Evolutionary conservation across 1,140 invertebrate genomes (phyloP).

Genomic region (Vollenhovia emeryi): DNA sequence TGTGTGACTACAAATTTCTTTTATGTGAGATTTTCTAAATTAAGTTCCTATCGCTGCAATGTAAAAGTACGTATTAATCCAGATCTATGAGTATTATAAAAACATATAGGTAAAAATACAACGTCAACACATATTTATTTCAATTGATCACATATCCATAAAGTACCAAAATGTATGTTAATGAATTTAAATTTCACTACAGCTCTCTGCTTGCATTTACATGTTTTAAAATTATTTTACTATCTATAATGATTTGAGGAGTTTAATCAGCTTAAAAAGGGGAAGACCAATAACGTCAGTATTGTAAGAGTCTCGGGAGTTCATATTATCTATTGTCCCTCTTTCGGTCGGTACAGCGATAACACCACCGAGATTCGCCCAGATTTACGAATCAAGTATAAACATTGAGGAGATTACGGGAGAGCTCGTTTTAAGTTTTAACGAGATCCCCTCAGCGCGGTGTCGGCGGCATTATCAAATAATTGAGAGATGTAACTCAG

Average conservation of each 20-base stretch:
- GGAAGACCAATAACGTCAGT: conserved; percentile 29
- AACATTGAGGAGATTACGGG: conserved; percentile 84
- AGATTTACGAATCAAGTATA: conserved; percentile 83
- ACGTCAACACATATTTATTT: neutral
- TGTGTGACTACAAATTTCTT: neutral
- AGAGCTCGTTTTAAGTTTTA: conserved; percentile 85
- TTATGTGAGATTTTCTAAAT: neutral
- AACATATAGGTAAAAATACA: neutral
- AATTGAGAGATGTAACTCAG: conserved; percentile 85
- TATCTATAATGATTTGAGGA: neutral
- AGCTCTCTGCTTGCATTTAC: neutral
- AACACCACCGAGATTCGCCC: conserved; percentile 68
- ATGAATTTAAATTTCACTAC: neutral
- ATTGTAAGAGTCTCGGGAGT: conserved; percentile 72
- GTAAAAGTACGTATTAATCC: neutral
- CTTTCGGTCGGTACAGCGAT: conserved; percentile 66
- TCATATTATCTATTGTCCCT: conserved; percentile 79
- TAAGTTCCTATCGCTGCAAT: neutral
- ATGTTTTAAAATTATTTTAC: neutral
- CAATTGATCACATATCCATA: neutral
- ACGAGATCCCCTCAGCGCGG: conserved; percentile 83
- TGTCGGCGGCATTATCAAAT: conserved; percentile 85
- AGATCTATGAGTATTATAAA: neutral
- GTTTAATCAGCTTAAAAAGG: neutral
- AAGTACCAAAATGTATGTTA: neutral